Evolutionary conservation across 1,140 invertebrate genomes (phyloP).

Genomic region (Cylas formicarius): DNA sequence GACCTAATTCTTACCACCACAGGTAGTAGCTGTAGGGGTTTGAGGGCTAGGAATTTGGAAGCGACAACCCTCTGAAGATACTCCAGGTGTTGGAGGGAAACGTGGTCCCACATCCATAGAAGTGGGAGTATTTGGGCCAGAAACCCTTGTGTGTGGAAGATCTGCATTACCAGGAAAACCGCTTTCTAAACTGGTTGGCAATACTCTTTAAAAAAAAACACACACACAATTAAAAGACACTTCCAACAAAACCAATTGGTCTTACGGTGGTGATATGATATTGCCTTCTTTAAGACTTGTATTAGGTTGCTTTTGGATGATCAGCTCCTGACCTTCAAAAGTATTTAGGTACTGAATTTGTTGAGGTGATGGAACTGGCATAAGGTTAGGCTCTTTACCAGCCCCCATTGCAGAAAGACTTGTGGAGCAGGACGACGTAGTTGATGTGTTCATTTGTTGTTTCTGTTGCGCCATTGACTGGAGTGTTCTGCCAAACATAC

Average conservation of each 20-base stretch:
- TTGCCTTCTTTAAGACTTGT: slow-evolving; percentile 62
- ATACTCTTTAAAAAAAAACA: slow-evolving; percentile 28
- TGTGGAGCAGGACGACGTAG: slow-evolving; percentile 38
- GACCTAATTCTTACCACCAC: slow-evolving; percentile 23
- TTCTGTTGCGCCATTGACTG: slow-evolving; percentile 72
- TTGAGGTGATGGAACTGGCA: slow-evolving; percentile 93
- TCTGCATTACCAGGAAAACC: slow-evolving; percentile 36
- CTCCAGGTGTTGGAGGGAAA: slow-evolving; percentile 39
- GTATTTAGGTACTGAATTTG: slow-evolving; percentile 93
- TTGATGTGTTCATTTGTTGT: slow-evolving; percentile 47
- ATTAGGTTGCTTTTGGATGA: slow-evolving; percentile 94
- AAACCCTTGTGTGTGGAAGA: slow-evolving; percentile 38
- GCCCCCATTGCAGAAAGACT: slow-evolving; percentile 40
- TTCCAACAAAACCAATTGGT: slow-evolving; percentile 9
- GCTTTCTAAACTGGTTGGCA: slow-evolving; percentile 39
- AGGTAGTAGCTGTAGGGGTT: slow-evolving; percentile 38
- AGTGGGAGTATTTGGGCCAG: slow-evolving; percentile 45
- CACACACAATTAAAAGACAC: background rate
- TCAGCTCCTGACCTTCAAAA: slow-evolving; percentile 93
- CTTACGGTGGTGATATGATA: slow-evolving; percentile 43
- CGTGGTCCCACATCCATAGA: slow-evolving; percentile 40
- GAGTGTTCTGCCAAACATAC: slow-evolving; percentile 72
- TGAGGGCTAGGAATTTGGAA: slow-evolving; percentile 47
- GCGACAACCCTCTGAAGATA: slow-evolving; percentile 38
- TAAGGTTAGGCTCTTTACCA: slow-evolving; percentile 76